Base-by-base conservation (phyloP, 92 coral and sea anemone genomes). In the Epizoanthus scotinus region DNA sequence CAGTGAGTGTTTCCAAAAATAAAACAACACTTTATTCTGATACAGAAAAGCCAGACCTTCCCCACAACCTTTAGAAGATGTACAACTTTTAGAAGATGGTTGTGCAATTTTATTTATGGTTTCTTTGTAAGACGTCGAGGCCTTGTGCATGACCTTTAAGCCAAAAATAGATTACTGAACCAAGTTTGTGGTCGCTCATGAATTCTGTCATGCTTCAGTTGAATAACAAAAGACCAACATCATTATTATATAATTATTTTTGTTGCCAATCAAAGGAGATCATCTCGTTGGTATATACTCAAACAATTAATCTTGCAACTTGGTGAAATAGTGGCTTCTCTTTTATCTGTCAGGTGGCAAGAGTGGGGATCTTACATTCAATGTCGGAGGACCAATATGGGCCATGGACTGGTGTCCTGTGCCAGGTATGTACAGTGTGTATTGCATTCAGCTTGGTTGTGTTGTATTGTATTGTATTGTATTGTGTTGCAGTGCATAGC, bases 351-450 rank as follows among this genome's bases (percentile, higher is more conserved):
- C 28, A 95, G 98, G 91, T 85, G 87, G 89, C 59, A 58, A 71
- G 54, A 75, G 83, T 60, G 93, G 94, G 7, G 97, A 89, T 55
- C 83, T 92, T 47, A 93, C 93, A 19, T 93, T 95, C 83, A 88
- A 95, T 79, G 89, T 89, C 53, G 99, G 99, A 63, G 99, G 98
- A 18, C 94, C 99, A 2, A 91, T 95, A 25, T 95, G 99, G 99
- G 95, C 95, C 27, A 84, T 95, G 88, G 87, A 83, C 59, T 95
- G 99, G 99, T 94, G 91, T 40, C 99, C 99, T 20, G 86, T 90
- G 26, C 96, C 97, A 31, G 99, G 99, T 93, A 85, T 31, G 7
- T 60, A 63, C 22, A 49, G 80, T 19, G 15, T 19, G n/a, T n/a
- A n/a, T n/a, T n/a, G n/a, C n/a, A n/a, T n/a, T n/a, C n/a, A n/a